Evolutionary conservation across 2,888 invertebrate genomes (phyloP).

Genomic region (Melieria crassipennis): DNA sequence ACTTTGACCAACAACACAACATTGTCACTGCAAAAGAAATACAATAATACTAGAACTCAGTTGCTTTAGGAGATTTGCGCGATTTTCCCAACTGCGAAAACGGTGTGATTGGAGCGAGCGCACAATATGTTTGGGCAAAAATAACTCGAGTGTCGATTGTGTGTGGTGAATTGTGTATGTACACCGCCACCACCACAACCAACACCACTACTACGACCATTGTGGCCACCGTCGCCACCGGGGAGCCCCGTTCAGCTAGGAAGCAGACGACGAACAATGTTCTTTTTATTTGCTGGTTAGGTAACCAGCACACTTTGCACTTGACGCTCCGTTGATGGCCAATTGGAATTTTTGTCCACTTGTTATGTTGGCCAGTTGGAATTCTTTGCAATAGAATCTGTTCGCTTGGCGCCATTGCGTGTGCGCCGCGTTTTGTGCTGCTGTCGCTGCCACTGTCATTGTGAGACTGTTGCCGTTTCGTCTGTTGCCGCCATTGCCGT

Average conservation of each 20-base stretch:
- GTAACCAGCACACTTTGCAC: slow-evolving; percentile 9
- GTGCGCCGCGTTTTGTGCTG: slow-evolving; percentile 3
- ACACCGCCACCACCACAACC: not conserved
- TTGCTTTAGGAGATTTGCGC: not conserved
- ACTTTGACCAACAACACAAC: too few species aligned
- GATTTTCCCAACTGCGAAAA: not conserved
- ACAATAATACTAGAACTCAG: not conserved
- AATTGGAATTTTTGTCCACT: slow-evolving; percentile 7
- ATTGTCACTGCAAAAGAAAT: not conserved
- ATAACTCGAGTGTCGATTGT: not conserved
- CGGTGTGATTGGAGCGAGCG: too few species aligned
- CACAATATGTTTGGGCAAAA: not conserved
- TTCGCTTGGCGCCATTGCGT: too few species aligned
- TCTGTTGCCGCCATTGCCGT: not conserved
- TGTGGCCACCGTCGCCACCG: not conserved
- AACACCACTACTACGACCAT: not conserved
- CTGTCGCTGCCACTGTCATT: slow-evolving; percentile 27
- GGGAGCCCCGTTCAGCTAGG: not conserved
- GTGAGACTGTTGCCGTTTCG: slow-evolving; percentile 10
- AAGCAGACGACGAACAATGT: not conserved
- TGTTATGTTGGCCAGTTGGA: slow-evolving; percentile 8
- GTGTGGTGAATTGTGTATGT: not conserved
- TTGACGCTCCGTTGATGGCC: not conserved
- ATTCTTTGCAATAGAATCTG: not conserved
- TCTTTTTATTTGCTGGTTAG: slow-evolving; percentile 24